Evolutionary conservation across 2,113 vertebrate species (phyloP).

Genomic region (Pelmatolapia mariae): DNA sequence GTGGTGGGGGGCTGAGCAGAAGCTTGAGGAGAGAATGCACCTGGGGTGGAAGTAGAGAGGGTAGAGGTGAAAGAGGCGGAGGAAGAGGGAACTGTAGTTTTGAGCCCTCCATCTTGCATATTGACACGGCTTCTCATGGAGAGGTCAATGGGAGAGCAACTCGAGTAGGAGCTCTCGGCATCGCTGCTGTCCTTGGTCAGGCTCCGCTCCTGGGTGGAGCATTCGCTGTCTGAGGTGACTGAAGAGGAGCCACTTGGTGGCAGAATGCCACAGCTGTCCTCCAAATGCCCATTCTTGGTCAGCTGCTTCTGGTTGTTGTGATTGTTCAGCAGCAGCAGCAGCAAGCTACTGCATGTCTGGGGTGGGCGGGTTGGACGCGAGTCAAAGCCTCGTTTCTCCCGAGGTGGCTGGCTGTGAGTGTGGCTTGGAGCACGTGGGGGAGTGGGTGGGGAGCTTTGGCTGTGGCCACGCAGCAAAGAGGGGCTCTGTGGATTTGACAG

Average conservation of each 20-base stretch:
- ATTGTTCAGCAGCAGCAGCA: conserved; percentile 93
- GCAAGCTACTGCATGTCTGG: conserved; percentile 88
- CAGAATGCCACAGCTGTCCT: conserved; percentile 74
- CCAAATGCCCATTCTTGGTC: conserved; percentile 78
- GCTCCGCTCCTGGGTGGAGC: conserved; percentile 87
- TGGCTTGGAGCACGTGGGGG: conserved; percentile 60
- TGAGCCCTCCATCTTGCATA: conserved; percentile 64
- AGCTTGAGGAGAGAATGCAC: conserved; percentile 62
- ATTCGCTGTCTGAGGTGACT: conserved; percentile 85
- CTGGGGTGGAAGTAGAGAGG: conserved; percentile 52
- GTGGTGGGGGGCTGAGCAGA: conserved; percentile 18
- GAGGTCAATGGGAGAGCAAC: conserved; percentile 93
- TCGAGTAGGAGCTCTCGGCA: conserved; percentile 91
- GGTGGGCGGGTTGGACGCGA: conserved; percentile 78
- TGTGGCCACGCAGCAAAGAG: conserved; percentile 70
- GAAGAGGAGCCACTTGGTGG: conserved; percentile 81
- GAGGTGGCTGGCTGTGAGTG: conserved; percentile 46
- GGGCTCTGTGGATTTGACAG: conserved; percentile 70
- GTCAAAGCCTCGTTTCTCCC: conserved; percentile 82
- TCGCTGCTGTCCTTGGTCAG: conserved; percentile 94
- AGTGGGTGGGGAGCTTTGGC: conserved; percentile 55
- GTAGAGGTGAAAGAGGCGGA: conserved; percentile 51
- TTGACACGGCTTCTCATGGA: conserved; percentile 82
- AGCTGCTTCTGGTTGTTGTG: conserved; percentile 83
- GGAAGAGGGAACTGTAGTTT: conserved; percentile 9